Evolutionary conservation across 2,888 invertebrate species (phyloP).

Genomic region (Oasisia sp.): DNA sequence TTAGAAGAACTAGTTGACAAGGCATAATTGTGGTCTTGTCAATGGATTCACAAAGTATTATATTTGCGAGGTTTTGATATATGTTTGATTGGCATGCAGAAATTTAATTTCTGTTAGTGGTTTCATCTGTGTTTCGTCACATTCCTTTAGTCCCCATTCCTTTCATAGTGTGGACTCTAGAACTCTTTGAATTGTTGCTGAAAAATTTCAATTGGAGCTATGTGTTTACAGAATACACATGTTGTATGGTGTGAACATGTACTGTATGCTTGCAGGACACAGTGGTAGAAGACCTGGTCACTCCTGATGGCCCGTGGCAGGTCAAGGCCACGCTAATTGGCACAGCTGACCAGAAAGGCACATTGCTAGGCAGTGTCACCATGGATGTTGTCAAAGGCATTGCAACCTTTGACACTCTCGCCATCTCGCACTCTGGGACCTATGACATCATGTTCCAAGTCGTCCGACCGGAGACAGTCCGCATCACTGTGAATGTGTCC

Average conservation of each 20-base stretch:
- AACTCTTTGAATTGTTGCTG: too few species aligned
- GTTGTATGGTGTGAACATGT: neutral
- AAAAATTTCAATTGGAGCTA: too few species aligned
- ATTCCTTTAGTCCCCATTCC: too few species aligned
- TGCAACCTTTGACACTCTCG: slow-evolving; percentile 17
- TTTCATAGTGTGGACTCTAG: too few species aligned
- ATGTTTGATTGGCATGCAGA: too few species aligned
- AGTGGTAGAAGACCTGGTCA: neutral
- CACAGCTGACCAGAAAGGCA: neutral
- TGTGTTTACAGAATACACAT: too few species aligned
- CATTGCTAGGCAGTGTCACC: neutral
- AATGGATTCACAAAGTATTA: too few species aligned
- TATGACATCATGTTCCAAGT: neutral
- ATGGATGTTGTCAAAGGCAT: neutral
- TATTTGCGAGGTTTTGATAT: too few species aligned
- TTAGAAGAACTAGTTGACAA: too few species aligned
- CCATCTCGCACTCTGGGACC: neutral
- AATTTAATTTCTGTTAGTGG: too few species aligned
- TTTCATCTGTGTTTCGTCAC: too few species aligned
- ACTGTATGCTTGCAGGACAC: neutral
- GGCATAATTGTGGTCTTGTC: too few species aligned
- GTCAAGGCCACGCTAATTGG: neutral
- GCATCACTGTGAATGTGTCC: neutral
- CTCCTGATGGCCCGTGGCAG: neutral
- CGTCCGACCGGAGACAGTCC: neutral